Conservation (phyloP, 2,888 invertebrate genomes). For the Drosophila borealis region DNA sequence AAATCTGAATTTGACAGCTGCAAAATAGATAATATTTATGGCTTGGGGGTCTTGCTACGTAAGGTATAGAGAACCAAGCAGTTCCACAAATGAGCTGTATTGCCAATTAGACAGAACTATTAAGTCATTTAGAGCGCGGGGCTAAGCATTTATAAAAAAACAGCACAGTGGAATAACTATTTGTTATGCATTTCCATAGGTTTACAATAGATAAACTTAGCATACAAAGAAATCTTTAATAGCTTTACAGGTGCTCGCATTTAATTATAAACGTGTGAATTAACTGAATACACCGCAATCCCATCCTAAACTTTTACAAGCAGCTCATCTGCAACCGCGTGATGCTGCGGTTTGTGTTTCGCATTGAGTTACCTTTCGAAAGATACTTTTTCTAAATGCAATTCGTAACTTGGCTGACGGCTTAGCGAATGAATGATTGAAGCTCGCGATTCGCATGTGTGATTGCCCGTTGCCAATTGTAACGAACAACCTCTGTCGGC, state of each 20-base stretch:
- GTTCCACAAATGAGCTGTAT: background rate
- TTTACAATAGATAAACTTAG: conserved; percentile 38
- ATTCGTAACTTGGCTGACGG: conserved; percentile 14
- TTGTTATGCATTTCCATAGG: conserved; percentile 21
- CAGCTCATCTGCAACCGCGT: conserved; percentile 36
- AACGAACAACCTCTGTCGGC: conserved; percentile 17
- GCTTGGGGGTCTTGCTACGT: background rate
- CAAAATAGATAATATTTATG: conserved; percentile 1
- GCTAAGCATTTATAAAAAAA: background rate
- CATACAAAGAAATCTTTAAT: conserved; percentile 28
- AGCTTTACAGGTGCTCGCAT: conserved; percentile 5
- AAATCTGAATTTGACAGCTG: background rate
- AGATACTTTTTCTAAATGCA: conserved; percentile 22
- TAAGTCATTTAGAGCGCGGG: background rate
- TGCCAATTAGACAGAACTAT: conserved; percentile 2
- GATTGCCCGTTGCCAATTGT: conserved; percentile 4
- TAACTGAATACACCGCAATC: conserved; percentile 23
- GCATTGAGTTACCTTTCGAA: conserved; percentile 15
- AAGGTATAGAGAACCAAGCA: background rate
- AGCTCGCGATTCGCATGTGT: background rate
- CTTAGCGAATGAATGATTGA: conserved; percentile 17
- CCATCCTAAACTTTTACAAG: conserved; percentile 22
- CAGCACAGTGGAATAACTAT: background rate
- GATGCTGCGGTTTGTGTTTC: conserved; percentile 30
- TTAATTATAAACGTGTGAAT: conserved; percentile 44